Evolutionary conservation across 1,140 invertebrate species (phyloP), one percentile per base, ranked within the genome.

Genomic region (Eriosoma lanigerum): DNA sequence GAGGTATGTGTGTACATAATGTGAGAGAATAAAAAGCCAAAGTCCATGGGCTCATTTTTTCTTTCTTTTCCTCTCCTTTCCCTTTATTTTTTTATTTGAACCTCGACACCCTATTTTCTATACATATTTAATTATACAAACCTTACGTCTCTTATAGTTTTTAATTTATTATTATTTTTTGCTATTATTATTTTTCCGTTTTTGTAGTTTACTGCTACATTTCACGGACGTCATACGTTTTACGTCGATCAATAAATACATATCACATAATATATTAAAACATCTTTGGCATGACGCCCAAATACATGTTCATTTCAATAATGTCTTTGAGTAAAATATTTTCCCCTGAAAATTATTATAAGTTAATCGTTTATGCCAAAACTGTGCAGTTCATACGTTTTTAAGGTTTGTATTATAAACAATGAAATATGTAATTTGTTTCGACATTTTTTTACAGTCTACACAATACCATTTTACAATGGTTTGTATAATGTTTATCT

Each of bases 41-140:
- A 10, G 17, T 72, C 26, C 48, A 50, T 24, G 1, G 19, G 12
- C 32, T 38, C 32, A 38, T 38, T 38, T 38, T 38, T 38, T n/a
- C n/a, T 38, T 38, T 8, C 32, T 8, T 38, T 38, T 38, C 32
- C 32, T 48, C 10, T 48, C 46, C 46, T 24, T 68, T 32, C 26
- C 17, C 44, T 60, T 17, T 60, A 3, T 52, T 52, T 72, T 52
- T 32, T 52, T 52, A 13, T 72, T 29, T 52, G 6, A 52, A n/a
- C 26, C 26, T 26, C 46, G 8, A 62, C 26, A 32, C 26, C 26
- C 10, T 38, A 38, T 38, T 38, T 32, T 32, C 29, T 32, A 12
- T 58, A 24, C 17, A 32, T n/a, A 62, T 32, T 62, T 62, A 62
- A 62, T 62, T 62, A n/a, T n/a, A 62, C 58, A 19, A 32, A 32